phyloP scores from a whole-genome alignment of 1,140 invertebrate genomes.

The Mylabris phalerata region DNA sequence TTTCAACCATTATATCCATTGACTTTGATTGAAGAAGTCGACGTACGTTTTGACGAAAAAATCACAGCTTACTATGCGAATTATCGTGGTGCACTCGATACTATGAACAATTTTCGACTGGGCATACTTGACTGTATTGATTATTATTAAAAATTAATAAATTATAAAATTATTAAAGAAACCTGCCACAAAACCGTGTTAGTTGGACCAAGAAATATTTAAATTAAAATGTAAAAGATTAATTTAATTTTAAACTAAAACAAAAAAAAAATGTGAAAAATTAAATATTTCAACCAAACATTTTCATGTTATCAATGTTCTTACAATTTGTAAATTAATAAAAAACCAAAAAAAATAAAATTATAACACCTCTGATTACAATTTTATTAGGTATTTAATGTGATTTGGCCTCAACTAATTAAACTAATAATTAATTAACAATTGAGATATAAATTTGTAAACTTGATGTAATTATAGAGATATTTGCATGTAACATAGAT shows the following conservation, averaged over 20 bases:
- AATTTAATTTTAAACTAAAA: constrained; percentile 3
- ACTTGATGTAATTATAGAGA: constrained; percentile 29
- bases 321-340: constrained; percentile 14
- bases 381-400: constrained; percentile 18
- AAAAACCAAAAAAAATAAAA: constrained; percentile 13
- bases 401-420: constrained; percentile 27
- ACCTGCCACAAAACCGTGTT: constrained; percentile 32
- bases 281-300: constrained; percentile 8
- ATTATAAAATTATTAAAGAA: not conserved
- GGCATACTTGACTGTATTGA: constrained; percentile 33
- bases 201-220: constrained; percentile 31
- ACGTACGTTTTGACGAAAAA: too few relatives aligned
- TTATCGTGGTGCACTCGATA: too few relatives aligned
- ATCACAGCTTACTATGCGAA: too few relatives aligned
- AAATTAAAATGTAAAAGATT: constrained; percentile 6
- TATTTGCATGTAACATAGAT: constrained; percentile 37
- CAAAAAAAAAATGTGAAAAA: not conserved
- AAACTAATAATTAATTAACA: too few relatives aligned
- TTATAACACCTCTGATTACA: not conserved
- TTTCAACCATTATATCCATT: too few relatives aligned
- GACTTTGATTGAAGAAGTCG: too few relatives aligned
- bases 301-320: constrained; percentile 17
- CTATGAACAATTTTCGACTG: constrained; percentile 30
- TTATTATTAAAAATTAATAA: too few relatives aligned
- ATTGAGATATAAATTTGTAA: constrained; percentile 24